Conservation (phyloP, 2,797 vertebrate species). For the Falco cherrug region DNA sequence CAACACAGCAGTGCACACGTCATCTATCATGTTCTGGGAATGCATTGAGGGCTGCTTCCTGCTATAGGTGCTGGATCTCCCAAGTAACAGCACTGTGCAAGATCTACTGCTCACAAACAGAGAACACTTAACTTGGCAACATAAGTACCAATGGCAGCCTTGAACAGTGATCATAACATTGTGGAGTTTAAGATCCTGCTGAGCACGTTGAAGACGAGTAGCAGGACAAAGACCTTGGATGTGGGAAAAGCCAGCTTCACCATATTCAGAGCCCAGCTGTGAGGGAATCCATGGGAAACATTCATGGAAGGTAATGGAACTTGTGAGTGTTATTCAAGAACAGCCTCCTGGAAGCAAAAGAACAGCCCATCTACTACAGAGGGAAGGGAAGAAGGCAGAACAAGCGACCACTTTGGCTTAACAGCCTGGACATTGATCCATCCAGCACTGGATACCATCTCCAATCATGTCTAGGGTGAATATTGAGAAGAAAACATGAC, state of each 20-base stretch:
- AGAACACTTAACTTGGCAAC: not conserved
- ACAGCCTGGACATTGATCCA: not conserved
- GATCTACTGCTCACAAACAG: not conserved
- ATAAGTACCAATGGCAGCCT: not conserved
- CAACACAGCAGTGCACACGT: not conserved
- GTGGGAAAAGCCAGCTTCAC: not conserved
- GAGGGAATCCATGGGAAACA: not conserved
- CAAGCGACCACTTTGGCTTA: not conserved
- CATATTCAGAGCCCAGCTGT: not conserved
- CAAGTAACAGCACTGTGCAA: not conserved
- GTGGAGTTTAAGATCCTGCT: not conserved
- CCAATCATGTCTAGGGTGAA: not conserved
- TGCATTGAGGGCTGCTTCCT: not conserved
- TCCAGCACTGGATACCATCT: not conserved
- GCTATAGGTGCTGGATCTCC: not conserved
- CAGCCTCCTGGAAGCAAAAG: not conserved
- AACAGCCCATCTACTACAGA: not conserved
- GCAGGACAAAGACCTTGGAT: not conserved
- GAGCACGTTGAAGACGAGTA: not conserved
- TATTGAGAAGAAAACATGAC: not conserved
- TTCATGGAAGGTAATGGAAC: not conserved
- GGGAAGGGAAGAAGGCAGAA: not conserved
- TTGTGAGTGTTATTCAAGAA: not conserved
- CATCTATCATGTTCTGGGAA: not conserved
- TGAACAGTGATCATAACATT: not conserved